Evolutionary conservation across 1,140 invertebrate species (phyloP), one percentile per base, ranked within the genome.

Genomic region (Physella acuta): DNA sequence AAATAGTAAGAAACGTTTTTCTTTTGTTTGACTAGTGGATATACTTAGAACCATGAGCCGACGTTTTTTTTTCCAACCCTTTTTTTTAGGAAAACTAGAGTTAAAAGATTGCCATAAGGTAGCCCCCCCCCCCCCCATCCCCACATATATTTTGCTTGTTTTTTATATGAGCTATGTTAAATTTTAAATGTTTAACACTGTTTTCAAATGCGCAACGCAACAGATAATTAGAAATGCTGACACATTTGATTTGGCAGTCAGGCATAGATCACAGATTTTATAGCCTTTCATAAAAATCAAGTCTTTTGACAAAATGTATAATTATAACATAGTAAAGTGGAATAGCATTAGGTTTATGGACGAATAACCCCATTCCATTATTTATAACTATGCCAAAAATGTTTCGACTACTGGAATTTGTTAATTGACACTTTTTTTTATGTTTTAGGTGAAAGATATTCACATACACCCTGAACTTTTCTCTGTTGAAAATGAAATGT

Each of bases 391-490:
- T 11, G 24, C 28, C 61, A 44, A 28, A 16, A 14, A 14, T 28
- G 5, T 61, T 14, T 16, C 5, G n/a, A 14, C 11, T 49, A 14
- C 11, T 14, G 14, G 16, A 14, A 31, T 14, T 31, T 31, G 28
- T 34, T 61, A 31, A 14, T 34, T n/a, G n/a, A 49, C n/a, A 11
- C 11, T 14, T 58, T 2, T 33, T 26, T n/a, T n/a, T n/a, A n/a
- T n/a, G n/a, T n/a, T 31, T n/a, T 81, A 97, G 95, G 92, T 95
- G 0, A 97, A 97, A 87, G 94, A 96, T 83, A 91, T 98, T 74
- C 94, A 96, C 84, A 85, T 99, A 33, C 93, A 95, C 87, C 91
- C 93, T 4, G 94, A 97, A 86, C 91, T 92, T 60, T 99, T 99
- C 87, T 94, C 94, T 39, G 91, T 98, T 67, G 95, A 98, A 87